These are phyloP conservation scores for Phyllotis vaccarum DNA, from an alignment of 2,797 vertebrate species.

Conservation along the genomic window DNA sequence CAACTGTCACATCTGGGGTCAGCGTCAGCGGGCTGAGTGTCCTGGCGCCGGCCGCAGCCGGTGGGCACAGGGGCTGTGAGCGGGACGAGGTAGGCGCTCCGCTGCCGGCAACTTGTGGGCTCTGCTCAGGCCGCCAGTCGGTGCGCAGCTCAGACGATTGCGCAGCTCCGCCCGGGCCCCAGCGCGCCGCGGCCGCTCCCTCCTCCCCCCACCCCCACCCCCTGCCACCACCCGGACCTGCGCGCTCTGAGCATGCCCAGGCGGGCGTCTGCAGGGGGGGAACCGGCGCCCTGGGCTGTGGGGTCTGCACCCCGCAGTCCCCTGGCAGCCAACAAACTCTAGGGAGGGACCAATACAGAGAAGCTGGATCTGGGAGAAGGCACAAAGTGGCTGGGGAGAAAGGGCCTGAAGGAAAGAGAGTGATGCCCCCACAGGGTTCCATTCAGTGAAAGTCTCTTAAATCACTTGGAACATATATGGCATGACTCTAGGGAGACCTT, in stretches of 20 bases:
- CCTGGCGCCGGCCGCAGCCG: conserved; percentile 81
- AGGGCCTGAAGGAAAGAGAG: background rate
- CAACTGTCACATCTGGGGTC: conserved; percentile 72
- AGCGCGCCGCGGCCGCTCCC: conserved; percentile 69
- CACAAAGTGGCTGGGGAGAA: background rate
- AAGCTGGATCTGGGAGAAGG: background rate
- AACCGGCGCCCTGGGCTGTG: background rate
- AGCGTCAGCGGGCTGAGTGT: conserved; percentile 72
- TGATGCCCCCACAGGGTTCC: background rate
- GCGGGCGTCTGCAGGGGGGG: background rate
- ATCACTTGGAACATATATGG: background rate
- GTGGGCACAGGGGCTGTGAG: conserved; percentile 81
- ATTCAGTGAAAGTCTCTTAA: background rate
- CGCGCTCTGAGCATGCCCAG: conserved; percentile 82
- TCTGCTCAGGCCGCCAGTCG: conserved; percentile 43
- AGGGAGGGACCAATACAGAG: background rate
- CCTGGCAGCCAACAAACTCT: background rate
- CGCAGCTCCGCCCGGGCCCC: conserved; percentile 91
- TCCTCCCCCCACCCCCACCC: conserved; percentile 63
- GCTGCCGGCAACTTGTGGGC: conserved; percentile 76
- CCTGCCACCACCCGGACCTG: conserved; percentile 72
- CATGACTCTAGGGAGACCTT: background rate
- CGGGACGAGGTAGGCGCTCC: conserved; percentile 4
- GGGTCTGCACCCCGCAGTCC: background rate
- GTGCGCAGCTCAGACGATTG: conserved; percentile 77